Evolutionary conservation across 2,797 vertebrate genomes (phyloP), one percentile per base, ranked within the genome.

Genomic region (Darevskia mixta): DNA sequence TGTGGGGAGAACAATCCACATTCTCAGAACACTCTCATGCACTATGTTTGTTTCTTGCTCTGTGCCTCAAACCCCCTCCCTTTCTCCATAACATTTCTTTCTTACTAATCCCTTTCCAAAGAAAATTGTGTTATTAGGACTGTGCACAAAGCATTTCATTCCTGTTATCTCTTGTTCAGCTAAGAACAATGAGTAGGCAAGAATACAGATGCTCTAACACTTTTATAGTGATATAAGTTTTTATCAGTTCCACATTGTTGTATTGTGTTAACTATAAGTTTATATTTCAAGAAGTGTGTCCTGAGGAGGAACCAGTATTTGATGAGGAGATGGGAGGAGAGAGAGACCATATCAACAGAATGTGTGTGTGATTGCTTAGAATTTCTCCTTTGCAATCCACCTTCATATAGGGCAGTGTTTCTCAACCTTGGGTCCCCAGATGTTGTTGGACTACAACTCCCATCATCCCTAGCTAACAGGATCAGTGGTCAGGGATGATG

Each of bases 101-200:
- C 58, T 9, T 94, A 11, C 79, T 87, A 88, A 83, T 71, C 25
- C 17, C 27, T 78, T 77, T 82, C 20, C 45, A 83, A 73, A 69
- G 27, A 78, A 45, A 78, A 41, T 41, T 55, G 55, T 66, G 17
- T 38, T 87, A 75, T 67, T 82, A 82, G 38, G 38, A 27, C 32
- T 83, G 35, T 69, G 27, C 27, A 71, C 64, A 83, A 27, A 61
- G 2, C 69, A 49, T 77, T 78, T 61, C 17, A 69, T 58, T 69
- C 32, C 64, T 32, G 17, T 83, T 78, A 78, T 88, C 64, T 79
- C 29, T 58, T 83, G 55, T 18, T 38, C 13, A 58, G 45, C 35
- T 66, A 55, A 69, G 13, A 87, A 83, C 9, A 69, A 72, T 3
- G 1, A 58, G 25, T 41, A 69, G 43, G 64, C 61, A 87, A 55